A percentile compares a stretch with the other conserved stretches of the same genome.
Conservation (phyloP, 2,888 invertebrate species). For the Agrotis segetum region DNA sequence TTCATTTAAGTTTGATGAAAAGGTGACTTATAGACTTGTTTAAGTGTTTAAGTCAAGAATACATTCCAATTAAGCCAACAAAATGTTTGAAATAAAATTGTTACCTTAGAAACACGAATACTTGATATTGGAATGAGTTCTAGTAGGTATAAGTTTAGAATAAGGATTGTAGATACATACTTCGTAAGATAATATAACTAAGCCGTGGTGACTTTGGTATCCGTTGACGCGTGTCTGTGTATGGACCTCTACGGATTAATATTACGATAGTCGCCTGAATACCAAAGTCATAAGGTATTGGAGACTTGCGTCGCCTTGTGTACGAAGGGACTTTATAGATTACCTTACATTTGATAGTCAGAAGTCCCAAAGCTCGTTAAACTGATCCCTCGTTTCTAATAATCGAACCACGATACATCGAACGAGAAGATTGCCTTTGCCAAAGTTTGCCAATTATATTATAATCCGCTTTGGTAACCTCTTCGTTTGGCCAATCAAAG, state of each 20-base stretch:
- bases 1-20: constrained; percentile 29
- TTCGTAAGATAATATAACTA: neutral
- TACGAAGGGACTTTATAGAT: too few species aligned
- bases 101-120: too few species aligned
- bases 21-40: neutral
- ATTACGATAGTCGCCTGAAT: too few species aligned
- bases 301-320: too few species aligned
- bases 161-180: neutral
- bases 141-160: neutral
- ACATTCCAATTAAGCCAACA: neutral
- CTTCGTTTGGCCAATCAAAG: neutral
- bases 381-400: constrained; percentile 2
- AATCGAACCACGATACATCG: constrained; percentile 1
- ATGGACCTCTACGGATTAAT: too few species aligned
- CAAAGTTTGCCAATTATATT: constrained; percentile 19
- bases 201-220: too few species aligned
- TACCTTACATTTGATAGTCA: neutral
- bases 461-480: neutral
- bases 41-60: neutral
- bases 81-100: neutral
- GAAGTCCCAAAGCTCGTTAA: constrained; percentile 19
- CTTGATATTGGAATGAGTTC: too few species aligned
- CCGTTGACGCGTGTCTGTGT: too few species aligned
- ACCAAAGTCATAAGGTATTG: too few species aligned
- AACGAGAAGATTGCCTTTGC: neutral